phyloP scores from a whole-genome alignment of 2,113 vertebrate genomes.

The Ursus arctos region DNA sequence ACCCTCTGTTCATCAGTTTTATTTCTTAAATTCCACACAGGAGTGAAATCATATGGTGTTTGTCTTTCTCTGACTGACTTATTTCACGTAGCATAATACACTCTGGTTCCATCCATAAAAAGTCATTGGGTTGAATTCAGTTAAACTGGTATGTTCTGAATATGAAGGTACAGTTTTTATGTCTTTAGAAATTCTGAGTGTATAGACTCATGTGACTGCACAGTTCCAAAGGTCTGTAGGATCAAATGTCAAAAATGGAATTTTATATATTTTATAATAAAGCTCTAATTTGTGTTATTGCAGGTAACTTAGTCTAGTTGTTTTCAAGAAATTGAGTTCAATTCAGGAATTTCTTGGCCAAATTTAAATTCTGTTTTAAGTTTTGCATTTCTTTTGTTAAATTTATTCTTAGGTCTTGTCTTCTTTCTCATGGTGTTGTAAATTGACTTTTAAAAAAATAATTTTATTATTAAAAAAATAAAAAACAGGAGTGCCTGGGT shows the following conservation, averaged over 20 bases:
- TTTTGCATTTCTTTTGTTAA: not conserved
- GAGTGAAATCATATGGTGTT: not conserved
- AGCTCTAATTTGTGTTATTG: not conserved
- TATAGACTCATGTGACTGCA: not conserved
- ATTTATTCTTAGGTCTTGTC: not conserved
- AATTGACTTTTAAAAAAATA: not conserved
- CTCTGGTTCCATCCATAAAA: not conserved
- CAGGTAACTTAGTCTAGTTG: not conserved
- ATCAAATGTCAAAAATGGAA: not conserved
- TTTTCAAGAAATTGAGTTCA: not conserved
- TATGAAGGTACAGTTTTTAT: conserved; percentile 25
- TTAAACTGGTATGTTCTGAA: not conserved
- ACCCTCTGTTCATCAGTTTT: not conserved
- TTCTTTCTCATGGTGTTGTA: not conserved
- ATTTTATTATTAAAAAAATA: not conserved
- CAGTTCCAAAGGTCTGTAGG: not conserved
- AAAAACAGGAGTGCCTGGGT: not conserved
- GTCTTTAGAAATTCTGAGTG: not conserved
- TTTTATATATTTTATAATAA: conserved; percentile 37
- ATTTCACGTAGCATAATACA: not conserved
- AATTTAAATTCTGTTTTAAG: conserved; percentile 17
- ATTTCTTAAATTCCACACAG: not conserved
- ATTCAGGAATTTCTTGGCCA: not conserved
- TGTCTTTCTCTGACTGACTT: not conserved
- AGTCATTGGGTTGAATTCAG: not conserved